These are phyloP conservation scores for Acromyrmex charruanus DNA, from an alignment of 1,140 invertebrate species.

Conservation along the genomic window DNA sequence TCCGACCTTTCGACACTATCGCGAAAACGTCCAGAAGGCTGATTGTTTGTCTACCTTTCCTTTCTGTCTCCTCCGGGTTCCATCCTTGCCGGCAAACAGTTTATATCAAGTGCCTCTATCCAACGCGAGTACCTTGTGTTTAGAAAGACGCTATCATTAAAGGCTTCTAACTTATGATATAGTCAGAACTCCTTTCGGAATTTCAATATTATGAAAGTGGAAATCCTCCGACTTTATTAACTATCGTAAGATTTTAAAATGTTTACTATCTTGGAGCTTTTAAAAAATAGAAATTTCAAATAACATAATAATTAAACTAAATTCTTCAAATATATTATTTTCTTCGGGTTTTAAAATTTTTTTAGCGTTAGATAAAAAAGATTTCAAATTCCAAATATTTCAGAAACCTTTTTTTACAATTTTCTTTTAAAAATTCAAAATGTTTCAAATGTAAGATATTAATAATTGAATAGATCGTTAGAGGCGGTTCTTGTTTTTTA, in stretches of 20 bases:
- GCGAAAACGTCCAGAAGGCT: constrained; percentile 36
- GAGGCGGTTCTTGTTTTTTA: background rate
- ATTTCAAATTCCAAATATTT: background rate
- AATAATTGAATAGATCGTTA: background rate
- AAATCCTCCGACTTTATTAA: background rate
- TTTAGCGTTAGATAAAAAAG: background rate
- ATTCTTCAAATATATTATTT: background rate
- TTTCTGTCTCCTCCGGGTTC: constrained; percentile 11
- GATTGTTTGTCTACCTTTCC: constrained; percentile 71
- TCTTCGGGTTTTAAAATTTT: background rate
- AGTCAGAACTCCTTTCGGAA: background rate
- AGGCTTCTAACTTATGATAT: constrained; percentile 5
- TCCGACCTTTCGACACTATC: constrained; percentile 57
- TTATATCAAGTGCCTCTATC: constrained; percentile 43
- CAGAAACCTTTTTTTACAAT: background rate
- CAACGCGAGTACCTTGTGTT: constrained; percentile 26
- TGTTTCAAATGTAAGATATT: background rate
- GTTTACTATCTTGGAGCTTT: background rate
- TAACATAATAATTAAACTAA: background rate
- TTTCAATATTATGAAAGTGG: background rate
- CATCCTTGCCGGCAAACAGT: constrained; percentile 17
- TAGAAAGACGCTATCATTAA: constrained; percentile 10
- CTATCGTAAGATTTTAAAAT: background rate
- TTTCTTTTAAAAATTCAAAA: background rate
- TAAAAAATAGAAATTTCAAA: background rate